Conservation (phyloP, 1,140 invertebrate genomes). For the Triops cancriformis region DNA sequence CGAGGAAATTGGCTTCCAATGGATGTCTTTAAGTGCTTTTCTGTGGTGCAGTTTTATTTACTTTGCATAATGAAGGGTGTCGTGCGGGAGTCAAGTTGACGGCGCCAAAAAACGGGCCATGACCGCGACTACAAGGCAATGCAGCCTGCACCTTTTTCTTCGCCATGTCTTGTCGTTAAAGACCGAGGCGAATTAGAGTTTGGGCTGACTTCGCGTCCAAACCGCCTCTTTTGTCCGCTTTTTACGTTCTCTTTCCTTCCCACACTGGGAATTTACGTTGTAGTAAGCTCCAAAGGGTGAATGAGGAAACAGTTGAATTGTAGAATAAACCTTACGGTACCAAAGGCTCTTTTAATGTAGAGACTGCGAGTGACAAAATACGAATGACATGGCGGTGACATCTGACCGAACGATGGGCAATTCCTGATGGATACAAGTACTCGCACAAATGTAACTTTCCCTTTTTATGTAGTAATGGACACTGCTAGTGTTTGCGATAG, state of each 20-base stretch:
- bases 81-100: background rate
- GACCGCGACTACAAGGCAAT: background rate
- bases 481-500: too few species aligned
- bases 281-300: too few species aligned
- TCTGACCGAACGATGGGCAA: too few species aligned
- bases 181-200: background rate
- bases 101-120: constrained; percentile 2
- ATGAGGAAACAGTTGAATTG: too few species aligned
- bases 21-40: background rate
- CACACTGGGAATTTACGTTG: background rate
- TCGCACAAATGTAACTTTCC: too few species aligned
- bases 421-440: too few species aligned
- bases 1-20: constrained; percentile 10
- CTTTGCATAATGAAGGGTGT: constrained; percentile 13
- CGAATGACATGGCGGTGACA: too few species aligned
- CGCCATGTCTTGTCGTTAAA: background rate
- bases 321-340: too few species aligned
- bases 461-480: too few species aligned
- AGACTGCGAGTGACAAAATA: too few species aligned
- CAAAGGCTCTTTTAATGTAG: too few species aligned
- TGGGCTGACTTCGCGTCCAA: background rate
- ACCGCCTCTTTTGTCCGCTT: background rate
- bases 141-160: background rate
- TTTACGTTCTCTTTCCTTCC: background rate
- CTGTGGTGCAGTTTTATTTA: constrained; percentile 6